A percentile compares a stretch with the other conserved stretches of the same genome.
These are phyloP conservation scores for Centrocercus urophasianus DNA, from an alignment of 2,113 vertebrate species.

Conservation along the genomic window DNA sequence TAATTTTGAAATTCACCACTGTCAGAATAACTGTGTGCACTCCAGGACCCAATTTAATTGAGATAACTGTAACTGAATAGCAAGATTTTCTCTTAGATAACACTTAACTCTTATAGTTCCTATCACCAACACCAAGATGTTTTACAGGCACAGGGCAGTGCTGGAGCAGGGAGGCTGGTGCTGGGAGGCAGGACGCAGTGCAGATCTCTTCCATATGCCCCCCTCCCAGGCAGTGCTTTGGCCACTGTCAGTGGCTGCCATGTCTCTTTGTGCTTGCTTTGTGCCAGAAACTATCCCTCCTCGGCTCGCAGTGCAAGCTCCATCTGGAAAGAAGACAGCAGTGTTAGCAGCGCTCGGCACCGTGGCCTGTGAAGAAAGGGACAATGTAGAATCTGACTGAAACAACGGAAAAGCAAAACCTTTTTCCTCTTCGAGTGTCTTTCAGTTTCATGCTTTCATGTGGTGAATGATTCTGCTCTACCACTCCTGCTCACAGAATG, in stretches of 20 bases:
- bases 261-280: accelerated
- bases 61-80: background rate
- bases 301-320: background rate
- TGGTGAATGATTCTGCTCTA: background rate
- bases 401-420: background rate
- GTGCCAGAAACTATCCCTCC: background rate
- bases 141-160: background rate
- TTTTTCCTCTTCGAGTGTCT: background rate
- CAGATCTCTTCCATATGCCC: too few relatives aligned
- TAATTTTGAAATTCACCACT: background rate
- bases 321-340: background rate
- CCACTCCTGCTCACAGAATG: background rate
- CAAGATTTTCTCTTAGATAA: background rate
- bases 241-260: accelerated
- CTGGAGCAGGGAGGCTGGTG: background rate
- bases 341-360: too few relatives aligned
- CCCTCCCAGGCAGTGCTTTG: too few relatives aligned
- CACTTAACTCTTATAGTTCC: background rate
- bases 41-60: background rate
- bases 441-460: background rate
- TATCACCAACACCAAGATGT: background rate
- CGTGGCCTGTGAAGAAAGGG: too few relatives aligned
- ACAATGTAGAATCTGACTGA: accelerated
- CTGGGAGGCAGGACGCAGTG: too few relatives aligned
- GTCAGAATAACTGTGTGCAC: background rate